Base-by-base conservation (phyloP, 2,888 invertebrate species). In the Mayetiola destructor region DNA sequence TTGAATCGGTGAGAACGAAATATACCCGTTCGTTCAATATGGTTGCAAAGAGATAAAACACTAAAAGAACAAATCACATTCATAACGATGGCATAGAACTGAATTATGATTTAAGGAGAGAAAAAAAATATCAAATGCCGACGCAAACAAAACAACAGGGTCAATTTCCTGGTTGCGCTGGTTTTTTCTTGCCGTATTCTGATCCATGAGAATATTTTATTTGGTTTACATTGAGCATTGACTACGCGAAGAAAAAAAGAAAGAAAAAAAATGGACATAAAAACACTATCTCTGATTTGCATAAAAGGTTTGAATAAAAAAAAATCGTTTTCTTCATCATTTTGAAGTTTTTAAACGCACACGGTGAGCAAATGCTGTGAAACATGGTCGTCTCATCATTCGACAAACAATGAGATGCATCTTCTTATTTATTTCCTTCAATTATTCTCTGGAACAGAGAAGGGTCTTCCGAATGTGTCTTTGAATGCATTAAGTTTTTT, bases 281-380 rank as follows among this genome's bases (percentile, higher is more conserved):
- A 48, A 48, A 48, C 48, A 48, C 48, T 48, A 27, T 48, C 48
- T 48, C 48, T 48, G n/a, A 48, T 48, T 48, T 48, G 27, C 48
- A 48, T 48, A 48, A 48, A 48, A 48, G 48, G 48, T 48, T 48
- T 27, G n/a, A n/a, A n/a, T n/a, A n/a, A n/a, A n/a, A n/a, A n/a
- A n/a, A n/a, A n/a, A n/a, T n/a, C n/a, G n/a, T n/a, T n/a, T n/a
- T n/a, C n/a, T n/a, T n/a, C n/a, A n/a, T n/a, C n/a, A n/a, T n/a
- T n/a, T n/a, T n/a, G n/a, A n/a, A n/a, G n/a, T n/a, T n/a, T n/a
- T n/a, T n/a, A n/a, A n/a, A n/a, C n/a, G n/a, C n/a, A n/a, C n/a
- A n/a, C n/a, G n/a, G n/a, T n/a, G n/a, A n/a, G n/a, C n/a, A n/a
- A n/a, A n/a, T n/a, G n/a, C n/a, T n/a, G n/a, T n/a, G n/a, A n/a